A percentile compares a stretch with the other conserved stretches of the same genome.
phyloP scores from a whole-genome alignment of 2,113 vertebrate species.

The Asarcornis scutulata region DNA sequence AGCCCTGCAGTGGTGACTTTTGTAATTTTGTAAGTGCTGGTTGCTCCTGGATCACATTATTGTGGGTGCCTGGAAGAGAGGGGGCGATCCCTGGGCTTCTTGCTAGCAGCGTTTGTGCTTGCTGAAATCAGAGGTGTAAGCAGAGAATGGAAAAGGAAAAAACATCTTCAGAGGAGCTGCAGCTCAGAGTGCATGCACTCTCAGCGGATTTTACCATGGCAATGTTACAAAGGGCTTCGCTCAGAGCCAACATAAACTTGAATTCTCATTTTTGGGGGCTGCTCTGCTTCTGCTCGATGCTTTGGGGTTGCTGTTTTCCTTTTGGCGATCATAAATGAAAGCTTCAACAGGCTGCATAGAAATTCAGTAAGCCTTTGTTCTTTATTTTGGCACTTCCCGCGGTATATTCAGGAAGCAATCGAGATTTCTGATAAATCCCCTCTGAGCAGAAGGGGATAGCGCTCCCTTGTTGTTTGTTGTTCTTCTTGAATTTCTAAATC shows the following conservation, averaged over 20 bases:
- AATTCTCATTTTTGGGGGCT: background rate
- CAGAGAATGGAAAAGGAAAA: fast-evolving
- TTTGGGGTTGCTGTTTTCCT: background rate
- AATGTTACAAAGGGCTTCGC: background rate
- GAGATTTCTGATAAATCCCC: background rate
- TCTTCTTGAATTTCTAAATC: background rate
- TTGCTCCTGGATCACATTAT: background rate
- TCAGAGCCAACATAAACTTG: background rate
- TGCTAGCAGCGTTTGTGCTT: background rate
- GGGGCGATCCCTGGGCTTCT: background rate
- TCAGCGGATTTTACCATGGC: background rate
- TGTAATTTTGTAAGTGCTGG: background rate
- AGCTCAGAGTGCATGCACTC: background rate
- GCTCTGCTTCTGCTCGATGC: background rate
- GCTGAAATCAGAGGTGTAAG: background rate
- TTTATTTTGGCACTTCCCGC: background rate
- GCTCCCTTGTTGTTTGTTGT: fast-evolving
- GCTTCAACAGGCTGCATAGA: background rate
- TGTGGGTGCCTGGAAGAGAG: background rate
- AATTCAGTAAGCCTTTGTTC: background rate
- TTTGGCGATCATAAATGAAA: background rate
- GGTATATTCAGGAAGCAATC: background rate
- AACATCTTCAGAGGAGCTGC: background rate
- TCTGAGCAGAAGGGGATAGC: background rate
- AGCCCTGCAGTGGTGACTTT: background rate